Percentiles rank a stretch among this genome's conserved stretches.
phyloP scores from a whole-genome alignment of 2,113 vertebrate species.

The Gavia stellata region DNA sequence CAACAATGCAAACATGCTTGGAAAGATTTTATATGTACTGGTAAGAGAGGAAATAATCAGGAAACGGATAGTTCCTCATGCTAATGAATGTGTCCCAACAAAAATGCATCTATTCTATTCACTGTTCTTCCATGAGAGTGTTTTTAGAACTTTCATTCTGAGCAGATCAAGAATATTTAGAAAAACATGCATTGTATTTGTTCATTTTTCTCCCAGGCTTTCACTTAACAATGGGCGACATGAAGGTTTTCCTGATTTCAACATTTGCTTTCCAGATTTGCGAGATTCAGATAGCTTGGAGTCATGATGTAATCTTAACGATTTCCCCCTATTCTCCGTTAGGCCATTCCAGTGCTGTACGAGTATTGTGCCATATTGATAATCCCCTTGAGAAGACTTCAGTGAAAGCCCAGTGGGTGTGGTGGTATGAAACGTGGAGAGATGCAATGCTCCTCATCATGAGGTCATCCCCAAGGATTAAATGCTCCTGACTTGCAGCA shows the following conservation, averaged over 20 bases:
- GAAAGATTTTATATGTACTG: not conserved
- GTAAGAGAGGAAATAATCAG: conserved; percentile 2
- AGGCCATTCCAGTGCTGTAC: not conserved
- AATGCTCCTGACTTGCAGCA: not conserved
- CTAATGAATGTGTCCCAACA: not conserved
- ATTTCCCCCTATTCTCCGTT: conserved; percentile 43
- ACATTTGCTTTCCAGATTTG: conserved; percentile 47
- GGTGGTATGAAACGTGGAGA: not conserved
- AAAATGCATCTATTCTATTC: not conserved
- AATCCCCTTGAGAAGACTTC: not conserved
- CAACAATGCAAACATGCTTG: not conserved
- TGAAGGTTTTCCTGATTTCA: conserved; percentile 39
- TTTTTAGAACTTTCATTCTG: conserved; percentile 25
- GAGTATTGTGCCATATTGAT: not conserved
- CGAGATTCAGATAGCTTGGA: not conserved
- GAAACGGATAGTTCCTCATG: not conserved
- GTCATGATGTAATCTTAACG: not conserved
- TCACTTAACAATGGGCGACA: conserved; percentile 17
- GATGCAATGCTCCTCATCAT: not conserved
- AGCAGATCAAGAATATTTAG: not conserved
- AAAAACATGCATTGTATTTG: not conserved
- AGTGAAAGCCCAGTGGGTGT: not conserved
- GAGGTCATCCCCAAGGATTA: not conserved
- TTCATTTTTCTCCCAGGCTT: conserved; percentile 32
- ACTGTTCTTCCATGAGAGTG: not conserved